Base-by-base conservation (phyloP, 1,140 invertebrate genomes). In the Cardiocondyla obscurior region DNA sequence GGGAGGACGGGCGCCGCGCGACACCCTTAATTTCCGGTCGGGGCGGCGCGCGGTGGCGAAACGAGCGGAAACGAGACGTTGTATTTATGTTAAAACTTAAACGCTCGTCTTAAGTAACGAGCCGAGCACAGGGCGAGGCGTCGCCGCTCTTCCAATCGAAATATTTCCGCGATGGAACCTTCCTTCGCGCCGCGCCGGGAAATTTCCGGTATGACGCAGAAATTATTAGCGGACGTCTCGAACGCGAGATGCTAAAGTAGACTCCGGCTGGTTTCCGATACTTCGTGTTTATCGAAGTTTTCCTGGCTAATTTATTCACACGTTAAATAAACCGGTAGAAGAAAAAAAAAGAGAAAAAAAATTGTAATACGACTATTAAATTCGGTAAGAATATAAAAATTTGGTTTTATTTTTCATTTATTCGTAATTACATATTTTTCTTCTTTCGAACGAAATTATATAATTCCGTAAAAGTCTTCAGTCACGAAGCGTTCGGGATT, bases 71-170 rank as follows among this genome's bases (percentile, higher is more conserved):
- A 67, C 60, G 22, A 39, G 60, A 77, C 22, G 22, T 46, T 65
- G 46, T 76, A 76, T 74, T 62, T 76, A 76, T 64, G 72, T 77
- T 67, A 49, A 65, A 77, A 77, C 33, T 77, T 77, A 77, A 77
- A 77, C 44, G 12, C 22, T 51, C 44, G 14, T 33, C 60, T 53
- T 77, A 67, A 77, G 44, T 53, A n/a, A 36, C 44, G 8, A 62
- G 30, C 10, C 42, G 28, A n/a, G 19, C 51, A 51, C 12, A 28
- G 6, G 28, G 19, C 22, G 33, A 36, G 33, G 8, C 39, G n/a
- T 62, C n/a, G 51, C n/a, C 30, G 8, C 19, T 65, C 30, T 67
- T 77, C 22, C 60, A 33, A 67, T 77, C 19, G 22, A 16, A 77
- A 51, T 77, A 67, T 65, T 77, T 67, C 60, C 28, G 36, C 30